Evolutionary conservation across 2,113 vertebrate genomes (phyloP).

Genomic region (Odocoileus hemionus): DNA sequence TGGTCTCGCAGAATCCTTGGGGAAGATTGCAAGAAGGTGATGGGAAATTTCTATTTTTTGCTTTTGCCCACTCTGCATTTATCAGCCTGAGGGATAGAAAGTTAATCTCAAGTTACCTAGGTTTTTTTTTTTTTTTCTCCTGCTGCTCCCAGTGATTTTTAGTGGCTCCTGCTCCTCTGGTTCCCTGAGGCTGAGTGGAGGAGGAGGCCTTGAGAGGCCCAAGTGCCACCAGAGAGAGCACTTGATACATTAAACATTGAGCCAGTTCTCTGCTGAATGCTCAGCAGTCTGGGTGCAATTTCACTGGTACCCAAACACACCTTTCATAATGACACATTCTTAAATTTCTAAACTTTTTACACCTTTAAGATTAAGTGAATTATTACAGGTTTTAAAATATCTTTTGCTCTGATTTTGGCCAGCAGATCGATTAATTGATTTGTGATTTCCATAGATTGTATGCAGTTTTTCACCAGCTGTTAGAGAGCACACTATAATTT

Average conservation of each 20-base stretch:
- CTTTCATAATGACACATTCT: background rate
- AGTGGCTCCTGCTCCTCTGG: background rate
- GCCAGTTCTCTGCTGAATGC: background rate
- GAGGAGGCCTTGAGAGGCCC: background rate
- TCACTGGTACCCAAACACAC: background rate
- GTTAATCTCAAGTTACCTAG: conserved; percentile 32
- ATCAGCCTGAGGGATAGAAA: conserved; percentile 42
- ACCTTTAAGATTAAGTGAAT: background rate
- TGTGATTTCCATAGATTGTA: background rate
- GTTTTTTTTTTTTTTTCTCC: background rate
- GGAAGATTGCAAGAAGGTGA: background rate
- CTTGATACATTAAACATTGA: background rate
- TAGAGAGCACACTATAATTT: rapidly evolving
- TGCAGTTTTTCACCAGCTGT: background rate
- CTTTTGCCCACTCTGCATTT: conserved; percentile 49
- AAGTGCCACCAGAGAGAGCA: background rate
- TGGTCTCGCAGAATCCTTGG: background rate
- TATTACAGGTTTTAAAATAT: background rate
- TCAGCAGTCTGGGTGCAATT: background rate
- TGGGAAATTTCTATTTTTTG: conserved; percentile 40
- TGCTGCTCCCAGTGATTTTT: conserved; percentile 17
- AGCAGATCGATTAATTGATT: background rate
- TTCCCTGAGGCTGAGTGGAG: background rate
- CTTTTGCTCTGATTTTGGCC: background rate
- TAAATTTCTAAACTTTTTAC: background rate